Base-by-base conservation (phyloP, 2,113 vertebrate genomes). In the Ciconia stormi region DNA sequence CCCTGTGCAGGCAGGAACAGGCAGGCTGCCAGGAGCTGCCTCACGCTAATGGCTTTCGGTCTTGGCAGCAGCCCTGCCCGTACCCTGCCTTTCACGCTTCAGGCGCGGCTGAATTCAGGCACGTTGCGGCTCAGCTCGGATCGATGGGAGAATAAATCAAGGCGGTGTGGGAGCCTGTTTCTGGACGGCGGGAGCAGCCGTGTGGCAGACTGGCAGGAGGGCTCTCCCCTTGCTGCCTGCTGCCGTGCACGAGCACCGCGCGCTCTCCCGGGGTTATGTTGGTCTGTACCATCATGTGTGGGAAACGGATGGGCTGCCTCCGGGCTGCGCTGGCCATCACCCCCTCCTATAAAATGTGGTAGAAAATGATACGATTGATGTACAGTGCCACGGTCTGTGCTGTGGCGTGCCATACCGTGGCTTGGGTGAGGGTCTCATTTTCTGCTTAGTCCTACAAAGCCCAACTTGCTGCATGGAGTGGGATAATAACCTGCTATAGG, bases 71-170 rank as follows among this genome's bases (percentile, higher is more conserved):
- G 71, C 56, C 72, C 77, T 80, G 89, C 83, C 86, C 7, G 2
- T 32, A 9, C 72, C 29, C 66, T 20, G 67, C 77, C 94, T 15
- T 70, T 66, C 95, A 79, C 30, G 5, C 86, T 94, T 63, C 66
- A 77, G 90, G 82, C 70, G 4, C 4, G 7, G 73, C 77, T 59
- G 90, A 65, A 1, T 78, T 47, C 90, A 58, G 85, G 47, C 65
- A 15, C 21, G 8, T 16, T 44, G 74, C 4, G 2, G 53, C 85
- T 94, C 50, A 1, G 59, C 88, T 82, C 5, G 1, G 88, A 82
- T 85, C 30, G 7, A 80, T 72, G 73, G 50, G 30, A 83, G 78
- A 74, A 93, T 93, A 74, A 95, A 94, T 93, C 76, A 84, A 55
- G 58, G 81, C 8, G 1, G 18, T 29, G 73, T 44, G 44, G 40